Percentiles rank a stretch among this genome's conserved stretches.
These are phyloP conservation scores for Salvelinus sp. DNA, from an alignment of 2,113 vertebrate species.

Conservation along the genomic window DNA sequence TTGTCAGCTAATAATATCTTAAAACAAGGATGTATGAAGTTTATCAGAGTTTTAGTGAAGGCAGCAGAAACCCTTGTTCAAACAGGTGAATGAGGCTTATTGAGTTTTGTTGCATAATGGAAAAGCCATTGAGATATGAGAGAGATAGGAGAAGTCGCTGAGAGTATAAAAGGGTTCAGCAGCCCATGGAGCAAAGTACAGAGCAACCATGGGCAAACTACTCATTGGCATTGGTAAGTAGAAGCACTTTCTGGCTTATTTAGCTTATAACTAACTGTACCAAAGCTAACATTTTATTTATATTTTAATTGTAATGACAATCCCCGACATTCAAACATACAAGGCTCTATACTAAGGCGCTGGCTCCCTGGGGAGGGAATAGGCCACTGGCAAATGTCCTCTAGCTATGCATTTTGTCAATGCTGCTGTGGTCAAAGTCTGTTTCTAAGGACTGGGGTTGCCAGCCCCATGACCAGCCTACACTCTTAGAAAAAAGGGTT, in stretches of 20 bases:
- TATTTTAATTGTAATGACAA: background rate
- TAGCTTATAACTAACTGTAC: background rate
- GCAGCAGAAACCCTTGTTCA: background rate
- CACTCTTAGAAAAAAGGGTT: too few relatives aligned
- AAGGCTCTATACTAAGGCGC: background rate
- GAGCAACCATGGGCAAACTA: constrained; percentile 62
- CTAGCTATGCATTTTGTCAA: background rate
- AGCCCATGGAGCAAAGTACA: constrained; percentile 27
- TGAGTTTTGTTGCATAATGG: background rate
- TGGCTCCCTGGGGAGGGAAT: background rate
- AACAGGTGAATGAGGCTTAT: background rate
- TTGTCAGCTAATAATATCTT: background rate
- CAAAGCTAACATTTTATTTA: background rate
- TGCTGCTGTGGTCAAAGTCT: too few relatives aligned
- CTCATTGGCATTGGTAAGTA: constrained; percentile 61
- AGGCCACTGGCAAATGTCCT: background rate
- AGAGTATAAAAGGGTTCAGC: constrained; percentile 45
- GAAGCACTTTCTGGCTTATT: too few relatives aligned
- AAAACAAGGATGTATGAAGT: background rate
- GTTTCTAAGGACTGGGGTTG: too few relatives aligned
- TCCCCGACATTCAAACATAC: background rate
- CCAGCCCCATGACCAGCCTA: too few relatives aligned
- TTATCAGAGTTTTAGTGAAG: background rate
- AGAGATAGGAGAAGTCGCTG: constrained; percentile 14
- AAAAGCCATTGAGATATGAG: constrained; percentile 8